Evolutionary conservation across 2,797 vertebrate species (phyloP).

Genomic region (Leptoclinus maculatus): DNA sequence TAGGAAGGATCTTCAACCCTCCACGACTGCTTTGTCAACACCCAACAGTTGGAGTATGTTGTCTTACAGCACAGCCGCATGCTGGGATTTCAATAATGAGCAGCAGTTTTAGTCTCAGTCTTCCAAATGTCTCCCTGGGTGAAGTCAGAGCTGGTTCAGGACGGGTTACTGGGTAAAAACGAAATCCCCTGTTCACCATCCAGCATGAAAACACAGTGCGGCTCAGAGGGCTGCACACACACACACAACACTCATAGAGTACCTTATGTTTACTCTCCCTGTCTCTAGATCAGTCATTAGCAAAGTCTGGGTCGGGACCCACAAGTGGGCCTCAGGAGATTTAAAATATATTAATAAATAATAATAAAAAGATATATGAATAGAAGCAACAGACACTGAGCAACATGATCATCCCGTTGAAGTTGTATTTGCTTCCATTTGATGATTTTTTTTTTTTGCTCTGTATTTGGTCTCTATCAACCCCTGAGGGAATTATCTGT

Average conservation of each 20-base stretch:
- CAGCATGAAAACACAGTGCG: not conserved
- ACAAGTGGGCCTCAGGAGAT: not conserved
- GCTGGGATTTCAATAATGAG: constrained; percentile 36
- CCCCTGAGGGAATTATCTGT: too few species aligned
- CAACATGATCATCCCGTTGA: too few species aligned
- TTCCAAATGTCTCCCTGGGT: constrained; percentile 15
- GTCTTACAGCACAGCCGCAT: constrained; percentile 28
- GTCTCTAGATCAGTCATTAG: not conserved
- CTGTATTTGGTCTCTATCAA: too few species aligned
- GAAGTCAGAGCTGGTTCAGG: constrained; percentile 37
- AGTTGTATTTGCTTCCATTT: too few species aligned
- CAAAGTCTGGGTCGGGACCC: not conserved
- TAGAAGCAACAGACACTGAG: too few species aligned
- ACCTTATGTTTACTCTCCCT: not conserved
- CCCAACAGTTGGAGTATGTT: constrained; percentile 11
- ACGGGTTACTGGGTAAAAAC: not conserved
- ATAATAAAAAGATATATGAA: not conserved
- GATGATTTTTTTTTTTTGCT: too few species aligned
- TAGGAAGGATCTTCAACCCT: not conserved
- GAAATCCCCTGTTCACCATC: constrained; percentile 6
- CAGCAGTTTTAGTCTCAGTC: not conserved
- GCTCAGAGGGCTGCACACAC: not conserved
- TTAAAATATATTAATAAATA: not conserved
- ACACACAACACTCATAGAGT: not conserved
- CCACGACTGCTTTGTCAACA: not conserved